Percentiles rank a stretch among this genome's conserved stretches.
These are phyloP conservation scores for Himantopus leucocephalus DNA, from an alignment of 2,113 vertebrate species.

Conservation along the genomic window DNA sequence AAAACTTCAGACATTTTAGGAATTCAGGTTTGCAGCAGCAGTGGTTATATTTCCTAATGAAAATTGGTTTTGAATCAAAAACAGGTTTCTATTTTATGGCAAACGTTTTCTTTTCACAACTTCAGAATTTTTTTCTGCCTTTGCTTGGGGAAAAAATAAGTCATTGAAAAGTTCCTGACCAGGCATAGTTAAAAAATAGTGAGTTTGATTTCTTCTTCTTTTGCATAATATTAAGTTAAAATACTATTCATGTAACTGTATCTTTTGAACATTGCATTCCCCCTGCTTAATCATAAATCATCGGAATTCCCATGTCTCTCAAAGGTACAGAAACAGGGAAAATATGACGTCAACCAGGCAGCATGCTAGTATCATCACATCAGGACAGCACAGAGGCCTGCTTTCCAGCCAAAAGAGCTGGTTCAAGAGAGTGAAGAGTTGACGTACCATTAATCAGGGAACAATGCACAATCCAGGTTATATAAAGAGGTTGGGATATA, in stretches of 20 bases:
- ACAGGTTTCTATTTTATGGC: background rate
- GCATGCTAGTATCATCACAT: background rate
- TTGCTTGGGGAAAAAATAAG: background rate
- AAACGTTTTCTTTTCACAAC: background rate
- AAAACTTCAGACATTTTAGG: background rate
- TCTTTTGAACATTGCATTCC: background rate
- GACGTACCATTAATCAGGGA: background rate
- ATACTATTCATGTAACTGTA: background rate
- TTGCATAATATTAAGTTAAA: background rate
- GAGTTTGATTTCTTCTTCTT: background rate
- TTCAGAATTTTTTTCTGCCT: background rate
- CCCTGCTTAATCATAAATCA: background rate
- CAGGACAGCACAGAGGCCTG: background rate
- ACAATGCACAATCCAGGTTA: fast-evolving
- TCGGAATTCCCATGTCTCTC: background rate
- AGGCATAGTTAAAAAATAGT: background rate
- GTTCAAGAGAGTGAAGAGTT: background rate
- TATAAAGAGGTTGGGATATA: background rate
- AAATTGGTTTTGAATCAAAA: background rate
- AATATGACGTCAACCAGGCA: background rate
- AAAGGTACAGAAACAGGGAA: background rate
- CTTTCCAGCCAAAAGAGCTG: background rate
- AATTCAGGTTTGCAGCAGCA: background rate
- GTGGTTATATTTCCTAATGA: background rate
- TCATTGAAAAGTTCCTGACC: background rate